Conservation (phyloP, 1,140 invertebrate species). For the Drosophila watanabei region DNA sequence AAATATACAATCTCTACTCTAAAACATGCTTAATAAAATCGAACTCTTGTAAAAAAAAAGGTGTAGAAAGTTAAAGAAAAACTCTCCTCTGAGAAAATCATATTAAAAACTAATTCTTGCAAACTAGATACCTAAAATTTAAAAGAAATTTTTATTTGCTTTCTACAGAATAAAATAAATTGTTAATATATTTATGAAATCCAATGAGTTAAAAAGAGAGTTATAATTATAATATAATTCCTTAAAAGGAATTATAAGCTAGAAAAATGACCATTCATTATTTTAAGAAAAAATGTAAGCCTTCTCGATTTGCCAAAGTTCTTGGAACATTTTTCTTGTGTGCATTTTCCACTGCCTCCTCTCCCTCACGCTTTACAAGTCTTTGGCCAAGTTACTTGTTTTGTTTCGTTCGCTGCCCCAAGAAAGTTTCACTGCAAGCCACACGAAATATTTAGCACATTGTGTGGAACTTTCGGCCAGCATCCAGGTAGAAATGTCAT, state of each 20-base stretch:
- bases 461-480: conserved; percentile 17
- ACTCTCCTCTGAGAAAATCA: too few relatives aligned
- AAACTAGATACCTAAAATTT: too few relatives aligned
- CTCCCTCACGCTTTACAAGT: not conserved
- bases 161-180: too few relatives aligned
- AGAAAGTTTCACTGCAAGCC: conserved; percentile 59
- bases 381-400: conserved; percentile 27
- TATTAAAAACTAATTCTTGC: too few relatives aligned
- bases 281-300: not conserved
- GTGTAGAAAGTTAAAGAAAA: too few relatives aligned
- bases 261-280: not conserved
- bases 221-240: too few relatives aligned
- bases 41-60: too few relatives aligned
- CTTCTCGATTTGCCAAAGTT: not conserved
- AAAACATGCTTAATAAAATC: too few relatives aligned
- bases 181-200: not conserved
- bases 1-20: too few relatives aligned
- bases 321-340: not conserved
- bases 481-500: conserved; percentile 63
- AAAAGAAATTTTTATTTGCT: too few relatives aligned
- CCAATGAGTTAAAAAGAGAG: not conserved
- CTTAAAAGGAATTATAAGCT: not conserved
- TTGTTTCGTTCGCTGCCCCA: conserved; percentile 25
- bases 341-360: not conserved
- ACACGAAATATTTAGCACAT: conserved; percentile 54